phyloP scores from a whole-genome alignment of 2,888 invertebrate species.

The Galerucella pusilla region DNA sequence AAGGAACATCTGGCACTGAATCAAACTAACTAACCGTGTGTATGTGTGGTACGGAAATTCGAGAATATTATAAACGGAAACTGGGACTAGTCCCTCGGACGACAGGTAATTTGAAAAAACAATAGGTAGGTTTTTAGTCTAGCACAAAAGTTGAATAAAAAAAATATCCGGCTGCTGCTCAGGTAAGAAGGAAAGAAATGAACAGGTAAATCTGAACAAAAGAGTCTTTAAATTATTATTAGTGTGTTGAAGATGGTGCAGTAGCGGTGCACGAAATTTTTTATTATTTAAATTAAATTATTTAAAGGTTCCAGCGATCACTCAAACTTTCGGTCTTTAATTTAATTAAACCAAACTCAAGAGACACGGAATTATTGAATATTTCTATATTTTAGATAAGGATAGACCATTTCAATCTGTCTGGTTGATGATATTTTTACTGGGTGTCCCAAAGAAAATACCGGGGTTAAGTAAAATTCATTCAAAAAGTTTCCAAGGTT shows the following conservation, averaged over 20 bases:
- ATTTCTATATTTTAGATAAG: no score
- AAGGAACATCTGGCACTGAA: neutral
- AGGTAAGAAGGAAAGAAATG: conserved; percentile 14
- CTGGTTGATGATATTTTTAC: no score
- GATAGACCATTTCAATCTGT: no score
- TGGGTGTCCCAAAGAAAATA: no score
- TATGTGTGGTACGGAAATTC: neutral
- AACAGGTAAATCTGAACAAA: conserved; percentile 34
- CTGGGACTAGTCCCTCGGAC: conserved; percentile 6
- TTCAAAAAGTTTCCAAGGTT: no score
- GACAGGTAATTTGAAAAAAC: conserved; percentile 25
- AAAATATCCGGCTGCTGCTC: neutral
- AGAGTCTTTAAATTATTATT: conserved; percentile 33
- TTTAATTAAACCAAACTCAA: no score
- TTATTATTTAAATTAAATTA: neutral
- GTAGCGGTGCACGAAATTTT: neutral
- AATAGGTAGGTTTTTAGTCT: conserved; percentile 16
- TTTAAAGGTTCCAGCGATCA: no score
- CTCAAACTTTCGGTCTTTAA: no score
- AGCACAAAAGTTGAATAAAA: conserved; percentile 19
- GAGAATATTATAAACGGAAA: neutral
- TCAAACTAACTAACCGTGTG: neutral
- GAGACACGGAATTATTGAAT: no score
- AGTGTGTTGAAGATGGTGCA: neutral
- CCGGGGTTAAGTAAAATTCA: no score